Base-by-base conservation (phyloP, 2,888 invertebrate species). In the Chelonus formosanus region DNA sequence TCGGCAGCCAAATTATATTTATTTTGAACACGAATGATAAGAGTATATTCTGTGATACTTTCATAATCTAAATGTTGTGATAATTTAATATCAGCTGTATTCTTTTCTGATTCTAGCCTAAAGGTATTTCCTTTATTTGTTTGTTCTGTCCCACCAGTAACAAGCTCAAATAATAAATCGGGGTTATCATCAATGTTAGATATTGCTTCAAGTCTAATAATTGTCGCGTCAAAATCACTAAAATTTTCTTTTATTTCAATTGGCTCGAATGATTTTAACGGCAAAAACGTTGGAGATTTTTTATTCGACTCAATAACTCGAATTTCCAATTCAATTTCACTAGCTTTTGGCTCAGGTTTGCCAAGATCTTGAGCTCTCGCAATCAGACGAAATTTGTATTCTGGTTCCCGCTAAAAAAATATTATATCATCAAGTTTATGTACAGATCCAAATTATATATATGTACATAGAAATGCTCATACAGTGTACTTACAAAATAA, bases 221-320 rank as follows among this genome's bases (percentile, higher is more conserved):
- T 90, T 44, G 90, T 89, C 53, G 86, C 86, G 58, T 89, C 89
- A 80, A 90, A 94, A 83, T 94, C 90, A 43, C 86, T 88, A 74
- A 90, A 90, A 84, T 92, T 91, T 85, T 95, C 95, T 77, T 88
- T 87, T 63, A 95, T 86, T 73, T 86, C 86, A 68, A 91, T 90
- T 69, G 90, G 88, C 63, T 88, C 86, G 67, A 85, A 78, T n/a
- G 89, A 88, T 70, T 87, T 86, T 8, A 50, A 3, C 71, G 87
- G 86, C 60, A 88, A 87, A 78, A 95, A 94, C 55, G 89, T 88
- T 44, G 94, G 95, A 71, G 91, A 91, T 84, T 93, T 94, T 86
- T 92, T 94, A 83, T 91, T 92, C n/a, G 93, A 93, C 78, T 92
- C 93, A 4, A 95, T 93, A 36, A 97, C 93, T 71, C 90, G 89